Evolutionary conservation across 2,113 vertebrate genomes (phyloP).

Genomic region (Malurus melanocephalus): DNA sequence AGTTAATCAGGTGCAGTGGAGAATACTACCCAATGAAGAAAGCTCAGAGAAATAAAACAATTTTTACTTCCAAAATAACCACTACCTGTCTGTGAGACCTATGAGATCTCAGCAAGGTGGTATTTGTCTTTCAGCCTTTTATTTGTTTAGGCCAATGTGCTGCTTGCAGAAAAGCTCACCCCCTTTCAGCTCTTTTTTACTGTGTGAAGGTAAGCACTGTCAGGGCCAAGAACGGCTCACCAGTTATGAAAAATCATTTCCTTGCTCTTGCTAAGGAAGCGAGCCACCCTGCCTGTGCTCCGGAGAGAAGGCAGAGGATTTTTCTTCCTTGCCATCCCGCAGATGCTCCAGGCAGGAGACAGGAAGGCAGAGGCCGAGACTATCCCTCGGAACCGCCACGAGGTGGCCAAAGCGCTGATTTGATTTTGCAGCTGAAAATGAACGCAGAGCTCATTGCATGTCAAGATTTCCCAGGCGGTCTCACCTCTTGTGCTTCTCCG

Average conservation of each 20-base stretch:
- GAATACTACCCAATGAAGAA: background rate
- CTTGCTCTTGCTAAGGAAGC: background rate
- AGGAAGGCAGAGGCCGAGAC: background rate
- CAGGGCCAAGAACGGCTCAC: background rate
- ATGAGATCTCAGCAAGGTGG: background rate
- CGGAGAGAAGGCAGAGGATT: background rate
- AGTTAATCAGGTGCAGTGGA: background rate
- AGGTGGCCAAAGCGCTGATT: conserved; percentile 15
- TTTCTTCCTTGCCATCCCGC: background rate
- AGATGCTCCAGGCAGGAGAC: background rate
- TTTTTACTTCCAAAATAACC: background rate
- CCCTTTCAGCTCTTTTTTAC: background rate
- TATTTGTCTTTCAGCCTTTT: background rate
- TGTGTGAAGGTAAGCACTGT: background rate
- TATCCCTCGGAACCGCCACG: background rate
- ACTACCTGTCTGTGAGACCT: background rate
- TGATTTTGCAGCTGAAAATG: background rate
- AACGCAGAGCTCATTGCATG: fast-evolving
- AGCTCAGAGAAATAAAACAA: background rate
- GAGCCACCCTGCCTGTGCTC: background rate
- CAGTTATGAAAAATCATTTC: background rate
- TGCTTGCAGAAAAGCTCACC: background rate
- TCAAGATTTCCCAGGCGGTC: background rate
- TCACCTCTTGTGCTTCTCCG: conserved; percentile 75
- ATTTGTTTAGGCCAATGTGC: background rate